Base-by-base conservation (phyloP, 2,797 vertebrate species). In the Micromesistius poutassou region DNA sequence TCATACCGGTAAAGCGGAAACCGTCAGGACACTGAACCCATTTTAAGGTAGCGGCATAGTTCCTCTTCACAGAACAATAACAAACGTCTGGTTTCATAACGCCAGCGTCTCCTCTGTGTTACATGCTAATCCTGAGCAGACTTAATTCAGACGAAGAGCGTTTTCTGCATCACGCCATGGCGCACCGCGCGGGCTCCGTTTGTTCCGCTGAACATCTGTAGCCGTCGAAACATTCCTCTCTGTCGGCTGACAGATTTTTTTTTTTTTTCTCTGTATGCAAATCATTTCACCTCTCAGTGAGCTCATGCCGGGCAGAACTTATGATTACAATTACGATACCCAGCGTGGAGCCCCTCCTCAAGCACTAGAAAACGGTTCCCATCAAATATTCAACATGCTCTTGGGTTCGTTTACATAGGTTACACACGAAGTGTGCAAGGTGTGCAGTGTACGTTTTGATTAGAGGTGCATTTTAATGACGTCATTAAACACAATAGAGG, bases 1-100 rank as follows among this genome's bases (percentile, higher is more conserved):
- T 50, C 46, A 19, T 50, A 6, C 46, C 16, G 14, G n/a, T 62
- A 62, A 62, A 62, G 55, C 55, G 22, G 55, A 62, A 62, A 62
- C 55, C n/a, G 25, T 4, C 55, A 9, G 12, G 55, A 62, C 5
- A 25, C 6, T n/a, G 3, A 6, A 14, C 14, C 46, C 46, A 55
- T 55, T 55, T 55, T 55, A 55, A 55, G 46, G 46, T 55, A 19
- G 46, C 14, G 46, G 46, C 5, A 55, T 25, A 25, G 55, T 62
- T 62, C 55, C 55, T 62, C 55, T 62, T 62, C 55, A 62, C 55
- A 9, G 55, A 62, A 62, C 55, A 62, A 62, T 62, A 62, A 62
- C 55, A 62, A 55, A 46, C 46, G 3, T 7, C n/a, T n/a, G 25
- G 55, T 62, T 62, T 62, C 55, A 62, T 25, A 25, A n/a, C 55